Conservation (phyloP, 2,113 vertebrate species). For the Epinephelus lanceolatus region DNA sequence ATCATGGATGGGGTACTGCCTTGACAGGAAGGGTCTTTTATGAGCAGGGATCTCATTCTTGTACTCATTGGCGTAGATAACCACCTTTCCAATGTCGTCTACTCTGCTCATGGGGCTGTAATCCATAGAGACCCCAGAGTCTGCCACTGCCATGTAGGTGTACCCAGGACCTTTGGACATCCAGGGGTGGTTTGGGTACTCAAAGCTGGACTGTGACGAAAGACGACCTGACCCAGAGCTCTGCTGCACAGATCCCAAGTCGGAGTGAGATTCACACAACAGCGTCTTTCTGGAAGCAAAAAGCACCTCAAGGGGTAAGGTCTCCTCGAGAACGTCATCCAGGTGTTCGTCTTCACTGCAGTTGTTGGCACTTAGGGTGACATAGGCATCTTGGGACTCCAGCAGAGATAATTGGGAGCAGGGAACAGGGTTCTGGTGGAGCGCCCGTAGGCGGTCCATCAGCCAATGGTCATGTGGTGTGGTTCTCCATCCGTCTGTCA, state of each 20-base stretch:
- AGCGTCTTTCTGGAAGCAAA: conserved; percentile 68
- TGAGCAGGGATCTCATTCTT: conserved; percentile 79
- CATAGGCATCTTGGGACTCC: conserved; percentile 85
- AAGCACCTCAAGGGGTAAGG: conserved; percentile 70
- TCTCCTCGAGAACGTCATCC: conserved; percentile 73
- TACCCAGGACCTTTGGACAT: conserved; percentile 79
- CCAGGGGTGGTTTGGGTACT: conserved; percentile 84
- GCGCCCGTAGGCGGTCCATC: conserved; percentile 68
- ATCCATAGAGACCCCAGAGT: conserved; percentile 89
- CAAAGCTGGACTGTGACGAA: conserved; percentile 85
- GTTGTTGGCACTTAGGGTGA: conserved; percentile 81
- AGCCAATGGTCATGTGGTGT: conserved; percentile 65
- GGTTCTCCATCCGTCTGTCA: conserved; percentile 46
- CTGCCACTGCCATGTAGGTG: conserved; percentile 87
- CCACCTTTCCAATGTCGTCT: conserved; percentile 54
- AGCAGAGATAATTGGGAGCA: conserved; percentile 66
- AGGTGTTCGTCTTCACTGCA: conserved; percentile 10
- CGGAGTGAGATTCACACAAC: conserved; percentile 75
- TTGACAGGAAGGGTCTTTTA: conserved; percentile 50
- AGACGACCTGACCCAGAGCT: conserved; percentile 74
- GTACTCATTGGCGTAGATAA: conserved; percentile 84
- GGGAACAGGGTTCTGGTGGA: conserved; percentile 64
- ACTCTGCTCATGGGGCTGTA: conserved; percentile 84
- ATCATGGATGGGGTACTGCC: conserved; percentile 49
- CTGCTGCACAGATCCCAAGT: conserved; percentile 77